Evolutionary conservation across 37 sponge, comb jelly and placozoan species (phyloP).

Genomic region (Cliona cf. orientalis): DNA sequence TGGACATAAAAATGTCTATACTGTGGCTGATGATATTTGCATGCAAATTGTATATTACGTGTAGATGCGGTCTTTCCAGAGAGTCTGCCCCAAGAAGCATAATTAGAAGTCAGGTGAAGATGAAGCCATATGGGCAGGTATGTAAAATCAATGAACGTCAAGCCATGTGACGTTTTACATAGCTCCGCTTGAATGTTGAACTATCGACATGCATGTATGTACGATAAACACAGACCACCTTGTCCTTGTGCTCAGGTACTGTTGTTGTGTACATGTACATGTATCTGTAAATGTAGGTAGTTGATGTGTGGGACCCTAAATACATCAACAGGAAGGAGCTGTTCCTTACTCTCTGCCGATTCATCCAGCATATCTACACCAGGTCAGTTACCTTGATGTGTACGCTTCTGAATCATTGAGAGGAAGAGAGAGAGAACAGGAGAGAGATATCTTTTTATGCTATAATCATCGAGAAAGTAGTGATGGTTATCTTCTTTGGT

Average conservation of each 20-base stretch:
- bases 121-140: constrained; percentile 68
- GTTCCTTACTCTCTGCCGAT: constrained; percentile 67
- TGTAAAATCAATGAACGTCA: too few relatives aligned
- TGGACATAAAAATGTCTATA: too few relatives aligned
- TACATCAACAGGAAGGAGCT: constrained; percentile 63
- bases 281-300: constrained; percentile 15
- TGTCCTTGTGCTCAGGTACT: too few relatives aligned
- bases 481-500: too few relatives aligned
- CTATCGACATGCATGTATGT: too few relatives aligned
- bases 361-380: constrained; percentile 72
- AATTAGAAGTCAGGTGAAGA: constrained; percentile 61
- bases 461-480: too few relatives aligned
- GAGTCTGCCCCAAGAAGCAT: constrained; percentile 82
- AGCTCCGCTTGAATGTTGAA: not conserved
- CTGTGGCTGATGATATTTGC: not conserved
- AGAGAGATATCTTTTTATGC: too few relatives aligned
- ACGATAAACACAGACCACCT: too few relatives aligned
- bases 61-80: constrained; percentile 82
- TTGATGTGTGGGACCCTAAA: constrained; percentile 69
- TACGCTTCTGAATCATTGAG: not conserved
- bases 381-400: constrained; percentile 57
- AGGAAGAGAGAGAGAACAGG: too few relatives aligned
- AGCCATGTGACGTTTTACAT: not conserved
- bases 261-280: too few relatives aligned
- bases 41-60: not conserved